Evolutionary conservation across 2,888 invertebrate genomes (phyloP).

Genomic region (Noctua pronuba): DNA sequence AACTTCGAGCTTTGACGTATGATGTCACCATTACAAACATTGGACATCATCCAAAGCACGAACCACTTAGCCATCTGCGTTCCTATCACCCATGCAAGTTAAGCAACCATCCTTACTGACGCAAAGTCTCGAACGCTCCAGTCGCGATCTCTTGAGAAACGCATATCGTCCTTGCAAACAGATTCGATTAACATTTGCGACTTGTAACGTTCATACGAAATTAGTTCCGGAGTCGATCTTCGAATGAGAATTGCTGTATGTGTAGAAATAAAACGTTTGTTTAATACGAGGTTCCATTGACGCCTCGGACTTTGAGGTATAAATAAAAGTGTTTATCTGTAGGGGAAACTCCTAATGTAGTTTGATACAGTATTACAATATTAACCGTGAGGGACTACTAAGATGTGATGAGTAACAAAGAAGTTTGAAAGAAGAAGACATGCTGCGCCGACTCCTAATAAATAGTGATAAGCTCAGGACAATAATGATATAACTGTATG

Average conservation of each 20-base stretch:
- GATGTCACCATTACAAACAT: neutral
- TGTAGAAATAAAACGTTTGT: conserved; percentile 45
- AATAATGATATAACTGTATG: neutral
- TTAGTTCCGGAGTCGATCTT: conserved; percentile 58
- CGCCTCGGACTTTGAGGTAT: neutral
- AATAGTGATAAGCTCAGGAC: neutral
- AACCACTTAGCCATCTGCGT: conserved; percentile 27
- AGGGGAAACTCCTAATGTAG: neutral
- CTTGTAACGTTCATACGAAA: conserved; percentile 57
- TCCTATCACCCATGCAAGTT: conserved; percentile 22
- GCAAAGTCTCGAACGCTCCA: conserved; percentile 27
- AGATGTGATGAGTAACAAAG: neutral
- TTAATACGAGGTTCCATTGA: conserved; percentile 1
- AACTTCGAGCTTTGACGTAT: neutral
- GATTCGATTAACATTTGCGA: conserved; percentile 64
- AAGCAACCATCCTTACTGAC: conserved; percentile 43
- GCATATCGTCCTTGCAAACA: conserved; percentile 63
- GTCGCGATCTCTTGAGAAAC: conserved; percentile 50
- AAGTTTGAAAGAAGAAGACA: neutral
- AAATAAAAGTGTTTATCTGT: neutral
- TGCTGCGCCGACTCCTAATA: neutral
- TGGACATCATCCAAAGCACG: conserved; percentile 39
- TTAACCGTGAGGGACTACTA: neutral
- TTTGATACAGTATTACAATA: neutral
- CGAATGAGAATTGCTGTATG: conserved; percentile 47